Evolutionary conservation across 2,797 vertebrate genomes (phyloP).

Genomic region (Microchirus variegatus): DNA sequence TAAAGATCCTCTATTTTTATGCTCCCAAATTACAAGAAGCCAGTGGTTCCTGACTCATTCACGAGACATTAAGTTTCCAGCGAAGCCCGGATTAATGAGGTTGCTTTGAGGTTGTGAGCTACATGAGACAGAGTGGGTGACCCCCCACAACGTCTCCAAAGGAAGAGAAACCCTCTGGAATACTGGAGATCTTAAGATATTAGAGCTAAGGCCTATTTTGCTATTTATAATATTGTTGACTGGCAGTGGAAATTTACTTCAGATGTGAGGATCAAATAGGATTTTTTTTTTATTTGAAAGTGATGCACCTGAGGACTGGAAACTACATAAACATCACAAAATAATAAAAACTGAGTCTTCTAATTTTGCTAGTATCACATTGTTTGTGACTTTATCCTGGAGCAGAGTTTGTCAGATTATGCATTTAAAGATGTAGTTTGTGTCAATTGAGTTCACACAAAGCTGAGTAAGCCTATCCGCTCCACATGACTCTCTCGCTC

Average conservation of each 20-base stretch:
- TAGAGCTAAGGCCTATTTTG: background rate
- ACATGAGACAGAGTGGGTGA: conserved; percentile 19
- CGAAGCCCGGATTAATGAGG: conserved; percentile 42
- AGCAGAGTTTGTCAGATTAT: too few species aligned
- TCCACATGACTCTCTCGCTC: too few species aligned
- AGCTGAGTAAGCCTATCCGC: too few species aligned
- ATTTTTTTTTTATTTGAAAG: background rate
- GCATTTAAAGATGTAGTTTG: too few species aligned
- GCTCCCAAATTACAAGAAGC: conserved; percentile 43
- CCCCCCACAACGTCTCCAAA: conserved; percentile 18
- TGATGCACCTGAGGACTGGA: background rate
- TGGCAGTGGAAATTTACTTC: background rate
- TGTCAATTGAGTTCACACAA: too few species aligned
- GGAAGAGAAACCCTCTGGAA: conserved; percentile 7
- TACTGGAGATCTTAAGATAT: conserved; percentile 1
- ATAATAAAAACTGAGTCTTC: background rate
- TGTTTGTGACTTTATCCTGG: too few species aligned
- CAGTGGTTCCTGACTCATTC: conserved; percentile 45
- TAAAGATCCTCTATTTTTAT: conserved; percentile 56
- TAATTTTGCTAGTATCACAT: too few species aligned
- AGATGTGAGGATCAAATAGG: background rate
- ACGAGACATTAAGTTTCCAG: conserved; percentile 48
- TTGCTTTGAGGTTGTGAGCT: conserved; percentile 31
- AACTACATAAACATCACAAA: background rate
- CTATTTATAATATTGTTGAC: background rate